These are phyloP conservation scores for Cryptocephalus primarius DNA, from an alignment of 2,888 invertebrate species.

Conservation along the genomic window DNA sequence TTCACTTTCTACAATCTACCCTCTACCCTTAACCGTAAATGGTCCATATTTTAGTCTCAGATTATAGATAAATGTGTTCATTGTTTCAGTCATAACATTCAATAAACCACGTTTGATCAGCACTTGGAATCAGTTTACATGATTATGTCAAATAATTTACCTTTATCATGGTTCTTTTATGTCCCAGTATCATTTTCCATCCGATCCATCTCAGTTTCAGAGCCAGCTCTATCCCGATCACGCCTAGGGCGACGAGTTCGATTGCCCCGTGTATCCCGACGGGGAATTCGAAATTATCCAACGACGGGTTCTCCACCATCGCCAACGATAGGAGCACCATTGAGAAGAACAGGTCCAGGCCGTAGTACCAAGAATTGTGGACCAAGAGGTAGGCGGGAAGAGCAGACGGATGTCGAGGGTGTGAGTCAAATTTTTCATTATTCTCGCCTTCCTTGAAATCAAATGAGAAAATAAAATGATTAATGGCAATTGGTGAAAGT, in stretches of 20 bases:
- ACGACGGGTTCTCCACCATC: slow-evolving; percentile 71
- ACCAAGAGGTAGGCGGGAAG: slow-evolving; percentile 78
- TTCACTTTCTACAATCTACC: too few relatives aligned
- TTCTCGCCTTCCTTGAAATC: slow-evolving; percentile 68
- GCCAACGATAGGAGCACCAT: slow-evolving; percentile 64
- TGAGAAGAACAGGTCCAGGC: slow-evolving; percentile 67
- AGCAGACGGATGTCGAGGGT: slow-evolving; percentile 71
- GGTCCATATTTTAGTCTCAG: too few relatives aligned
- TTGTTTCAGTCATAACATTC: too few relatives aligned
- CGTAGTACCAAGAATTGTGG: slow-evolving; percentile 80
- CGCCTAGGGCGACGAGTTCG: slow-evolving; percentile 63
- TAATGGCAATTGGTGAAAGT: too few relatives aligned
- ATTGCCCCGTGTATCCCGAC: slow-evolving; percentile 72
- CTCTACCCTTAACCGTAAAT: too few relatives aligned
- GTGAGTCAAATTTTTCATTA: slow-evolving; percentile 84
- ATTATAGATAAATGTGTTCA: too few relatives aligned
- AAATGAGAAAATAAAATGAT: not conserved
- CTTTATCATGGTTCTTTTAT: slow-evolving; percentile 78
- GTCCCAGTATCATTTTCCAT: slow-evolving; percentile 68
- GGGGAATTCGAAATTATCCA: slow-evolving; percentile 60
- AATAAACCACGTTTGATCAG: too few relatives aligned
- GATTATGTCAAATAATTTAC: slow-evolving; percentile 34
- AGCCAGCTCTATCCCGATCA: slow-evolving; percentile 67
- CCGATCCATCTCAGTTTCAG: slow-evolving; percentile 81
- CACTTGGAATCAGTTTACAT: too few relatives aligned